These are phyloP conservation scores for Orthosia gothica DNA, from an alignment of 2,888 invertebrate species.

Conservation along the genomic window DNA sequence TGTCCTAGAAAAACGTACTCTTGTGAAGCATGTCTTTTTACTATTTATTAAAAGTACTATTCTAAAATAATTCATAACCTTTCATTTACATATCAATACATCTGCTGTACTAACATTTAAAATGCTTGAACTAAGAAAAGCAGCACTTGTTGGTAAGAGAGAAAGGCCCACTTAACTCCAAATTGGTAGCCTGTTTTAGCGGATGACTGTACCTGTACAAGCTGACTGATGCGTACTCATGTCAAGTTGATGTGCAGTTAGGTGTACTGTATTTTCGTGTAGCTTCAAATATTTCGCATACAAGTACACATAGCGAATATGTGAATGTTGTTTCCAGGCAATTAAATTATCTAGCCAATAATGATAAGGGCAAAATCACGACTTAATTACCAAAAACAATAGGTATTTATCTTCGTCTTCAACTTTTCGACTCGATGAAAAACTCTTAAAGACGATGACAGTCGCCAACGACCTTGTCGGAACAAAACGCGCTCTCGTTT, in stretches of 20 bases:
- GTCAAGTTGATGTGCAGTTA: slow-evolving; percentile 43
- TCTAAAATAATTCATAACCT: too few relatives aligned
- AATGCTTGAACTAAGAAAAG: slow-evolving; percentile 11
- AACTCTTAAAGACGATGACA: too few relatives aligned
- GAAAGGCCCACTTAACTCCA: neutral
- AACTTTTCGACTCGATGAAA: too few relatives aligned
- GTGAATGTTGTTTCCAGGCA: neutral
- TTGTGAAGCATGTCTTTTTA: too few relatives aligned
- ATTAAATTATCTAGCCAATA: neutral
- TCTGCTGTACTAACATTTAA: neutral
- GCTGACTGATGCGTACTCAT: slow-evolving; percentile 22
- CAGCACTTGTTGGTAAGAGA: neutral
- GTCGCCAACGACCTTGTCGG: too few relatives aligned
- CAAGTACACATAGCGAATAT: neutral
- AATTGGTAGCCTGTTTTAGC: neutral
- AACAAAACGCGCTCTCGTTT: too few relatives aligned
- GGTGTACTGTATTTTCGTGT: slow-evolving; percentile 30
- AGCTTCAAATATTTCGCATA: slow-evolving; percentile 9
- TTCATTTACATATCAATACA: too few relatives aligned
- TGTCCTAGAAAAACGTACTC: too few relatives aligned
- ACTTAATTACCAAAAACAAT: neutral
- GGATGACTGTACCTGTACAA: slow-evolving; percentile 30
- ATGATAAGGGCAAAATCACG: neutral
- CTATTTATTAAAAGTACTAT: too few relatives aligned
- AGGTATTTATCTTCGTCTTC: too few relatives aligned